Base-by-base conservation (phyloP, 2,113 vertebrate species). In the Actenoides lindsayi region DNA sequence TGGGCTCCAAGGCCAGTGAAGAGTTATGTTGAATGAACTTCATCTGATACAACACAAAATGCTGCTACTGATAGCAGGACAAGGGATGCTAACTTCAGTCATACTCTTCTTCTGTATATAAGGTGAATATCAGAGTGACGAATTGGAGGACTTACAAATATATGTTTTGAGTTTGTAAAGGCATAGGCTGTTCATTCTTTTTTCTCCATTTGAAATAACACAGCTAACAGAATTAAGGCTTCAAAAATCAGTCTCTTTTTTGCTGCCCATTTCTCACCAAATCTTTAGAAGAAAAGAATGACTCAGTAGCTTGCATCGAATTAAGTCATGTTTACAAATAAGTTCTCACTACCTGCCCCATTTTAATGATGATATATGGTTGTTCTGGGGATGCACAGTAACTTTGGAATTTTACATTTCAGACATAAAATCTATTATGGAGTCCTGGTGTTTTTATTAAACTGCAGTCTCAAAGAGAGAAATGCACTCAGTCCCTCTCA, bases 241-340 rank as follows among this genome's bases (percentile, higher is more conserved):
- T 84, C 8, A 2, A 94, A 93, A 39, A 42, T 69, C 14, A 57
- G 28, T n/a, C 42, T 69, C 63, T 63, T 68, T 53, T 44, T 73
- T 14, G 19, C 44, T 88, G 56, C 21, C 33, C 68, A 64, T 42
- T 70, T 90, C 76, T 90, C 79, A 89, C 25, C 35, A 76, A 87
- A 73, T 31, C 74, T 89, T 64, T 54, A 63, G 84, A 93, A 88
- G 18, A 77, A 81, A 83, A 82, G 64, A 94, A 87, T 42, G 54
- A 73, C 69, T 94, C 37, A 71, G 64, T 74, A 71, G 64, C 42
- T 33, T 73, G 46, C 41, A 79, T 88, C 51, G 87, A 94, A 91
- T 92, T 95, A 95, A 94, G 59, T 57, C 59, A 44, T 68, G 80
- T 87, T 97, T 93, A 90, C 76, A 96, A 95, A 95, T 77, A 92